Base-by-base conservation (phyloP, 2,113 vertebrate genomes). In the Gallinago jamesoni region DNA sequence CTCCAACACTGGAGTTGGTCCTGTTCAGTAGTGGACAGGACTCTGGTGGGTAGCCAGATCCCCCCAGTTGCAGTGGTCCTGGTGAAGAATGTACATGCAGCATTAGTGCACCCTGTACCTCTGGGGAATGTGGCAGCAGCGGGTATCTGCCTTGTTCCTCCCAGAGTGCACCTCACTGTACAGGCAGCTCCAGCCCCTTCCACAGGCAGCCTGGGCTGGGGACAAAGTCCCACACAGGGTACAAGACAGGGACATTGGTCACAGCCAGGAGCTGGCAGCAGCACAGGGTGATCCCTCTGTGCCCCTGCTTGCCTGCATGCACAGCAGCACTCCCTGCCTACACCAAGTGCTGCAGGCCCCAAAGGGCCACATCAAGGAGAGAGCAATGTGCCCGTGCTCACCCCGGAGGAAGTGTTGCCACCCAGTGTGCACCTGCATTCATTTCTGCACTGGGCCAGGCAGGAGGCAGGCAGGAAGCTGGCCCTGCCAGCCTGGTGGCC, bases 111-210 rank as follows among this genome's bases (percentile, higher is more conserved):
- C 14, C 31, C 76, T n/a, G 25, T 2, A 6, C 14, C 60, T 31
- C 59, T 45, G 19, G 39, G 50, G n/a, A 37, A 2, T 1, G 2
- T 8, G 41, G 20, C 37, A 59, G 39, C 41, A 28, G 8, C 4
- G 18, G 33, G 6, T 10, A 5, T 25, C 55, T 87, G 45, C 55
- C 48, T 39, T 41, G 20, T 35, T 2, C 3, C 19, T 55, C 23
- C 43, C 39, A 7, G n/a, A 31, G 8, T 1, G 16, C 3, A 1
- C 39, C 15, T 21, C 19, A 21, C 30, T 6, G 0, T 14, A 22
- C 16, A 0, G 0, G 52, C 80, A 79, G 45, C 56, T 27, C 11
- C 66, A 43, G 57, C 33, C 70, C 23, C 56, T 57, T 37, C 78
- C 1, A 1, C 0, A 30, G 45, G 31, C 16, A 43, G 43, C 57